These are phyloP conservation scores for Drosophila setifemur DNA, from an alignment of 1,140 invertebrate genomes.

Conservation along the genomic window DNA sequence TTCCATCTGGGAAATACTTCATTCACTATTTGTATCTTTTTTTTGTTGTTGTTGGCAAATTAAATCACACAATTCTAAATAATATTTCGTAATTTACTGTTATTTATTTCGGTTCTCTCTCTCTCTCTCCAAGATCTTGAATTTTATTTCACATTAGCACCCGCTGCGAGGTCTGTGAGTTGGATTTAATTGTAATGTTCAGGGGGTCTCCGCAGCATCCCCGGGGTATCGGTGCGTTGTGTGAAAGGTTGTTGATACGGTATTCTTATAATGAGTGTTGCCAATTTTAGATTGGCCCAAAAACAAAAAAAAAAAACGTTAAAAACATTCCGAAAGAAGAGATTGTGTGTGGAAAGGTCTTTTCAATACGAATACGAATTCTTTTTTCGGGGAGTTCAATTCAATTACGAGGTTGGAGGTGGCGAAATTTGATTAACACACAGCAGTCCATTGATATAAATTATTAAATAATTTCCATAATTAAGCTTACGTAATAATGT, in stretches of 20 bases:
- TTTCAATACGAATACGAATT: slow-evolving; percentile 19
- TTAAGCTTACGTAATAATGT: no score
- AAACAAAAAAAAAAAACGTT: background rate
- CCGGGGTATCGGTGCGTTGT: slow-evolving; percentile 25
- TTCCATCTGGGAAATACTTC: no score
- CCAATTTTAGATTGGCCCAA: slow-evolving; percentile 34
- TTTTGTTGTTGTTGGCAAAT: slow-evolving; percentile 26
- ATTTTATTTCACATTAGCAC: slow-evolving; percentile 46
- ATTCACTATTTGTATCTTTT: slow-evolving; percentile 23
- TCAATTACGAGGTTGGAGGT: background rate
- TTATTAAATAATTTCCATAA: background rate
- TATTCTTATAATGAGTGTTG: slow-evolving; percentile 45
- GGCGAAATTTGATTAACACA: background rate
- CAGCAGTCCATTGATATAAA: background rate
- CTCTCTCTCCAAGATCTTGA: slow-evolving; percentile 22
- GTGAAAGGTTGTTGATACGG: slow-evolving; percentile 60
- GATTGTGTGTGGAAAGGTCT: slow-evolving; percentile 19
- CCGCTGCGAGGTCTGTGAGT: slow-evolving; percentile 48
- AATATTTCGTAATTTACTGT: slow-evolving; percentile 39
- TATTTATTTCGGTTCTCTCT: slow-evolving; percentile 23
- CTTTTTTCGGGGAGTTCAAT: background rate
- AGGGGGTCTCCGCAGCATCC: slow-evolving; percentile 44
- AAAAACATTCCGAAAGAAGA: background rate
- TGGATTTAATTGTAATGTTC: slow-evolving; percentile 72
- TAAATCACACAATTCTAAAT: slow-evolving; percentile 37